phyloP scores from a whole-genome alignment of 2,888 invertebrate genomes.

The Odontothrips loti region DNA sequence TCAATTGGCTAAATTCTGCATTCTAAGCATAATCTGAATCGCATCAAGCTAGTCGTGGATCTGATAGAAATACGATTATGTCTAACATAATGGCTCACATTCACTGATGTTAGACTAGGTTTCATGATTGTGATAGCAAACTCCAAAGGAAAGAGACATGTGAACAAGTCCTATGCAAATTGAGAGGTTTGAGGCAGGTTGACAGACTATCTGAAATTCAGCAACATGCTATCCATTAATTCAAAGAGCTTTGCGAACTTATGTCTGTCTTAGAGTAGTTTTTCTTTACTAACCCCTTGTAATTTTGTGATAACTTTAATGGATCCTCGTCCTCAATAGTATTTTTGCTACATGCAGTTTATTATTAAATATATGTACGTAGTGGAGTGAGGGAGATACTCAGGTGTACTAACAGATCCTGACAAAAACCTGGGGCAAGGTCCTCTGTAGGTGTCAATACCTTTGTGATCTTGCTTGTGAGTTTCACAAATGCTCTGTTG shows the following conservation, averaged over 20 bases:
- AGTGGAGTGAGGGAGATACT: neutral
- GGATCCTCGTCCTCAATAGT: neutral
- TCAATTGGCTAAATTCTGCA: neutral
- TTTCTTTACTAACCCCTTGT: constrained; percentile 12
- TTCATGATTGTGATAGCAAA: neutral
- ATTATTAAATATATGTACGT: neutral
- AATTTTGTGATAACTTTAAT: constrained; percentile 1
- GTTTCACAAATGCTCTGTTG: neutral
- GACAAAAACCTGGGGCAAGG: neutral
- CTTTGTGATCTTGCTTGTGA: constrained; percentile 7
- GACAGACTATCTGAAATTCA: neutral
- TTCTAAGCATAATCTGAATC: neutral
- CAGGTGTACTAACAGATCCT: neutral
- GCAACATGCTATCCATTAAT: neutral
- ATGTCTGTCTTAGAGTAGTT: constrained; percentile 15
- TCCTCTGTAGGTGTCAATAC: neutral
- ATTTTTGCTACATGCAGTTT: neutral
- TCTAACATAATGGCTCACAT: constrained; percentile 1
- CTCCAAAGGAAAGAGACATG: neutral
- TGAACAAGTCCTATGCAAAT: neutral
- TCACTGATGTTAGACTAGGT: neutral
- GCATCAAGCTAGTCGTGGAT: neutral
- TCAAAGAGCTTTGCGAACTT: neutral
- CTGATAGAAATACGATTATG: neutral
- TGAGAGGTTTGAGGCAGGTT: neutral